Conservation (phyloP, 2,797 vertebrate genomes). For the Sebastes matsubarae region DNA sequence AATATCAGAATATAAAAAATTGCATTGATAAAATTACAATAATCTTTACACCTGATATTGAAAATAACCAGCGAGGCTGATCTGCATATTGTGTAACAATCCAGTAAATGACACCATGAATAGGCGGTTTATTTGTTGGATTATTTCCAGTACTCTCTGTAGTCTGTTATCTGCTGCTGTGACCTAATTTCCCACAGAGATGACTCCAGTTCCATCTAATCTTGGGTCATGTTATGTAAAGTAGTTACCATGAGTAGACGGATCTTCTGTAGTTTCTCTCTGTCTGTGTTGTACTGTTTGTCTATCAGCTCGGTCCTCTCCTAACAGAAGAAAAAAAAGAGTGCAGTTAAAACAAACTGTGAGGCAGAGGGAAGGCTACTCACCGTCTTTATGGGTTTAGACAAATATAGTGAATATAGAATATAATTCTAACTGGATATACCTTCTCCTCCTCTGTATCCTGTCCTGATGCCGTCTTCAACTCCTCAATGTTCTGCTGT, state of each 20-base stretch:
- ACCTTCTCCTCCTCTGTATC: slow-evolving; percentile 89
- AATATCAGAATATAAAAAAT: neutral
- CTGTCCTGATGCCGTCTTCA: slow-evolving; percentile 83
- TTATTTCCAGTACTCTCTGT: neutral
- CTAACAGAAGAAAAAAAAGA: slow-evolving; percentile 63
- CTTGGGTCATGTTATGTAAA: neutral
- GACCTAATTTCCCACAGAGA: neutral
- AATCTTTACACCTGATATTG: neutral
- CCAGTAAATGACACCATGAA: neutral
- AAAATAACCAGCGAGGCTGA: neutral
- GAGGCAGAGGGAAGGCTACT: neutral
- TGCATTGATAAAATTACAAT: neutral
- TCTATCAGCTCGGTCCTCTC: slow-evolving; percentile 89
- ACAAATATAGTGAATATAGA: neutral
- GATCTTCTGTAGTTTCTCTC: slow-evolving; percentile 95
- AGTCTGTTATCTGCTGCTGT: neutral
- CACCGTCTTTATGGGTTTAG: no score
- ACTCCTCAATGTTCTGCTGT: slow-evolving; percentile 89
- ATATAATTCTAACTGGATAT: neutral
- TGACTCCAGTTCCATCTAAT: slow-evolving; percentile 7
- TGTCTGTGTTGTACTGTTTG: slow-evolving; percentile 88
- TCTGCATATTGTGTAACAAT: neutral
- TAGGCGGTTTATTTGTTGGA: neutral
- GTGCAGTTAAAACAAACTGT: neutral
- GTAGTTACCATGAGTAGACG: slow-evolving; percentile 91